These are phyloP conservation scores for Lepidocyrtinus sp. DNA, from an alignment of 2,888 invertebrate genomes.

Conservation along the genomic window DNA sequence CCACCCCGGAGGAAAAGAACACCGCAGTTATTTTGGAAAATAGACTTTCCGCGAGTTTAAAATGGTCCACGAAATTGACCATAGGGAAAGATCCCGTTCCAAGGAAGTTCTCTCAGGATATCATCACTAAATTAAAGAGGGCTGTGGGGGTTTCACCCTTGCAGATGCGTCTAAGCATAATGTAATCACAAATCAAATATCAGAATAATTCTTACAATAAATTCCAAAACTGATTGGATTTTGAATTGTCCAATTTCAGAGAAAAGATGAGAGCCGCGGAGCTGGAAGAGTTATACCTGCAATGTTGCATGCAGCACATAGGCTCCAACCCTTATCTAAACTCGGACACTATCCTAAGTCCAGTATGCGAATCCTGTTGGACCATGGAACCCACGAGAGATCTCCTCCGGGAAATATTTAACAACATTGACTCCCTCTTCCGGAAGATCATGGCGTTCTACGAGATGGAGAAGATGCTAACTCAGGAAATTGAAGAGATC, in stretches of 20 bases:
- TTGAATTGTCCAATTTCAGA: constrained; percentile 14
- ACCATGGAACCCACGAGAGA: constrained; percentile 17
- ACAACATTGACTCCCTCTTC: constrained; percentile 43
- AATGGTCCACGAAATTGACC: constrained; percentile 15
- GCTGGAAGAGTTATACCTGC: constrained; percentile 53
- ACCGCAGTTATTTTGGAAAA: constrained; percentile 28
- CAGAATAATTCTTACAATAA: not conserved
- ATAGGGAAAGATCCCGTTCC: not conserved
- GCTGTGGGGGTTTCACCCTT: constrained; percentile 33
- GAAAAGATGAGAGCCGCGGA: constrained; percentile 47
- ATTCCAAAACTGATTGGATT: not conserved
- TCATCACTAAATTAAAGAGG: constrained; percentile 38
- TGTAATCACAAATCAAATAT: constrained; percentile 20
- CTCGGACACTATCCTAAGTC: constrained; percentile 19
- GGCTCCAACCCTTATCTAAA: constrained; percentile 39
- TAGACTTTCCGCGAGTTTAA: constrained; percentile 19
- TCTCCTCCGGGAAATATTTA: constrained; percentile 41
- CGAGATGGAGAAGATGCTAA: constrained; percentile 52
- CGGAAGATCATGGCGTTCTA: constrained; percentile 48
- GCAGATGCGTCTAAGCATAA: constrained; percentile 43
- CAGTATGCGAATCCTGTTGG: constrained; percentile 18
- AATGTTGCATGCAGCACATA: constrained; percentile 43
- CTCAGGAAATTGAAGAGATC: constrained; percentile 56
- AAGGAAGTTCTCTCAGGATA: constrained; percentile 31
- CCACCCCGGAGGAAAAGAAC: constrained; percentile 25